Evolutionary conservation across 2,888 invertebrate genomes (phyloP), one percentile per base, ranked within the genome.

Genomic region (Andrena minutula): DNA sequence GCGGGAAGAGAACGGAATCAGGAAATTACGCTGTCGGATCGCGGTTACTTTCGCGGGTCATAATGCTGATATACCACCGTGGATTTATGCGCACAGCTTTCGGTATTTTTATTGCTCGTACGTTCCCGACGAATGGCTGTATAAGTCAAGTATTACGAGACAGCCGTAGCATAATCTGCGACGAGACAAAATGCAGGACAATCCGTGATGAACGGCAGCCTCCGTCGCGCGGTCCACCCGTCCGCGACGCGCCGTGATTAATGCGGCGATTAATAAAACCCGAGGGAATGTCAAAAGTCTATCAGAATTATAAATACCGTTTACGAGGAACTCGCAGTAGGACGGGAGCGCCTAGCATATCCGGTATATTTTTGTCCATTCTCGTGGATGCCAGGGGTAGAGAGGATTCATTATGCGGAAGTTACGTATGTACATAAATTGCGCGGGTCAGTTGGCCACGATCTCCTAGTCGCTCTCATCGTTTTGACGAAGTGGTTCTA

Each of bases 141-240:
- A 83, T 83, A 86, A 86, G 74, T 86, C 83, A 86, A 41, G 65
- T 35, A 77, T 87, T 87, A 87, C 75, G 80, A 65, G 85, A 68
- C 75, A 79, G 63, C 60, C 20, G 47, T 68, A 77, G 74, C 77
- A 83, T 84, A 82, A 84, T 84, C 76, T 61, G 61, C 75, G 28
- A 68, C 56, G 70, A 61, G 58, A 61, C 72, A 69, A 51, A 76
- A 79, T 56, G 53, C 51, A 23, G 47, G 51, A 65, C 69, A 66
- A 74, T 32, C 56, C 30, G 66, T 23, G 56, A 80, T 20, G 68
- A 80, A 82, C 60, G 75, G 63, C 72, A 51, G 65, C 16, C 51
- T 41, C 58, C 35, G 58, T 23, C 23, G 23, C 8, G 20, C 26
- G 32, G 16, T 30, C 30, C 26, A 28, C 7, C 41, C 75, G 16